These are phyloP conservation scores for Toxonevra muliebris DNA, from an alignment of 2,888 invertebrate species.

Conservation along the genomic window DNA sequence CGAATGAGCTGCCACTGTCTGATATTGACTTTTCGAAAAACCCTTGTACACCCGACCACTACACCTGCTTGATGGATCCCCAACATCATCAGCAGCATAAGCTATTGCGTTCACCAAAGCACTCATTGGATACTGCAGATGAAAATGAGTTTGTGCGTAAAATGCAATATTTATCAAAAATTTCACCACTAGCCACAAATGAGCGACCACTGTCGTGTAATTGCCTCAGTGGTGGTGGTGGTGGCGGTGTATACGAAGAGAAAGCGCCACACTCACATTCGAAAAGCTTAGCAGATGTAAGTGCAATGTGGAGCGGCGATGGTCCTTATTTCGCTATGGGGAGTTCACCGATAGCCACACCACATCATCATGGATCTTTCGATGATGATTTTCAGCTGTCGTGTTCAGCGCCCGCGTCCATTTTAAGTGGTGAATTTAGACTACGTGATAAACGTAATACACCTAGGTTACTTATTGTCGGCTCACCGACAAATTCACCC, in stretches of 20 bases:
- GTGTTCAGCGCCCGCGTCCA: constrained; percentile 54
- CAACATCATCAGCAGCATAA: constrained; percentile 37
- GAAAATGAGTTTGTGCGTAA: constrained; percentile 49
- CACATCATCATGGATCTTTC: constrained; percentile 43
- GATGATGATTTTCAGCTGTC: constrained; percentile 55
- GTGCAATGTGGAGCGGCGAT: constrained; percentile 21
- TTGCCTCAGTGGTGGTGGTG: constrained; percentile 44
- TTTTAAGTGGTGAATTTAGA: constrained; percentile 48
- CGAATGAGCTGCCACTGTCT: constrained; percentile 75
- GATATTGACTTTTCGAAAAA: constrained; percentile 67
- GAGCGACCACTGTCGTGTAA: constrained; percentile 63
- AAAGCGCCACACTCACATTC: constrained; percentile 41
- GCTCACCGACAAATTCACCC: constrained; percentile 45
- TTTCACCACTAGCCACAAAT: constrained; percentile 66
- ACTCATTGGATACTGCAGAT: constrained; percentile 53
- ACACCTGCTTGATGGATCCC: constrained; percentile 31
- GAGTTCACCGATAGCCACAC: constrained; percentile 31
- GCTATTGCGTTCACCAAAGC: constrained; percentile 41
- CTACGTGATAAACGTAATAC: constrained; percentile 22
- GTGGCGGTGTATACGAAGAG: constrained; percentile 33
- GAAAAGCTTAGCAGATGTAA: constrained; percentile 42
- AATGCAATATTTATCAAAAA: constrained; percentile 60
- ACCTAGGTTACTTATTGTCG: constrained; percentile 5
- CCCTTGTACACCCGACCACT: constrained; percentile 59
- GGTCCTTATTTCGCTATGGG: constrained; percentile 12